These are phyloP conservation scores for Dryocosmus kuriphilus DNA, from an alignment of 2,888 invertebrate species.

Conservation along the genomic window DNA sequence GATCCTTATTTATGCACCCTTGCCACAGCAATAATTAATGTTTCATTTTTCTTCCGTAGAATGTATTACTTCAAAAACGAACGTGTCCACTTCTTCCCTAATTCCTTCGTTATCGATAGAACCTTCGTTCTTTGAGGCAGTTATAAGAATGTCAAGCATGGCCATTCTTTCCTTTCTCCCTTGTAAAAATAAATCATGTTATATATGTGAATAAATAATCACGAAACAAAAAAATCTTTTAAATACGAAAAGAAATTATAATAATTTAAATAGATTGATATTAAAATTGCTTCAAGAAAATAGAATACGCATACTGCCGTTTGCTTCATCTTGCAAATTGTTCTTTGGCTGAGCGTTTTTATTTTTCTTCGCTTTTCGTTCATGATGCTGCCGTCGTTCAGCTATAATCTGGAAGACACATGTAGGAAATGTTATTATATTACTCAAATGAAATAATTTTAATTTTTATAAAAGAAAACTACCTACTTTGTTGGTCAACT, in stretches of 20 bases:
- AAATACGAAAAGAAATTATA: too few relatives aligned
- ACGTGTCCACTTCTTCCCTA: conserved; percentile 62
- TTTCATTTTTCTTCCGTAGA: not conserved
- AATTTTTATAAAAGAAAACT: not conserved
- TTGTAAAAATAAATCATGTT: not conserved
- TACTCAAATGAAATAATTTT: not conserved
- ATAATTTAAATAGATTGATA: too few relatives aligned
- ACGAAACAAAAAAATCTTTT: too few relatives aligned
- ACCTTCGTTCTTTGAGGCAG: conserved; percentile 49
- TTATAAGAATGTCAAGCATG: conserved; percentile 59
- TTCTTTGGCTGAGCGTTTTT: not conserved
- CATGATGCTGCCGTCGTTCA: conserved; percentile 47
- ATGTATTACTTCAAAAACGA: conserved; percentile 59
- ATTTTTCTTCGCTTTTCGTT: conserved; percentile 32
- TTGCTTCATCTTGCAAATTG: not conserved
- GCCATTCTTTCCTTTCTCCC: conserved; percentile 52
- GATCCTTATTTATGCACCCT: too few relatives aligned
- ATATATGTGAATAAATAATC: too few relatives aligned
- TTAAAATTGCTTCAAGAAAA: too few relatives aligned
- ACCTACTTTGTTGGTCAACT: conserved; percentile 40
- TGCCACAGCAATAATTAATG: not conserved
- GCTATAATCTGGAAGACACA: conserved; percentile 43
- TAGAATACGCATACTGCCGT: not conserved
- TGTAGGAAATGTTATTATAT: too few relatives aligned
- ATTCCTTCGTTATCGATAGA: conserved; percentile 56